These are phyloP conservation scores for Drosophila phalerata DNA, from an alignment of 2,888 invertebrate genomes.

Conservation along the genomic window DNA sequence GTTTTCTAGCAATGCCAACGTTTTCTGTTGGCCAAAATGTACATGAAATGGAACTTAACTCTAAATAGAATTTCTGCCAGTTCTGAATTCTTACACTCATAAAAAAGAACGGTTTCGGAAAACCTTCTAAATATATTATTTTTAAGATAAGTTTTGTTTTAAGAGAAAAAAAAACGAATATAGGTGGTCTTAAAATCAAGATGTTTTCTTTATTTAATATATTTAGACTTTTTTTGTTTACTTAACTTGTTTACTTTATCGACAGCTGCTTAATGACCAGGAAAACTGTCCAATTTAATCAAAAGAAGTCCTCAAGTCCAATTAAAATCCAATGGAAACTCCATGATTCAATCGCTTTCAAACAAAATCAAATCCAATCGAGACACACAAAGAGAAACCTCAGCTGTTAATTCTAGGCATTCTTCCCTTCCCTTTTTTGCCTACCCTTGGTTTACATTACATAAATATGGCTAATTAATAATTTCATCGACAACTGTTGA, in stretches of 20 bases:
- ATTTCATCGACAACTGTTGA: conserved; percentile 61
- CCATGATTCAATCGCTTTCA: background rate
- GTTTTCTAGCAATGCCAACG: conserved; percentile 15
- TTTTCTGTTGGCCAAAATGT: background rate
- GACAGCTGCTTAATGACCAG: conserved; percentile 1
- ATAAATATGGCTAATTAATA: conserved; percentile 65
- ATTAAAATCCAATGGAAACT: conserved; percentile 22
- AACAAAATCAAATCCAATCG: conserved; percentile 40
- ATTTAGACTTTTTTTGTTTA: background rate
- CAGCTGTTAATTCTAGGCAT: conserved; percentile 1
- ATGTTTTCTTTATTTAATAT: too few relatives aligned
- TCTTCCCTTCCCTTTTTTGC: background rate
- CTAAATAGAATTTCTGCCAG: background rate
- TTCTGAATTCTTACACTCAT: background rate
- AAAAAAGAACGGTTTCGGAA: background rate
- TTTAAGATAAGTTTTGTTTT: too few relatives aligned
- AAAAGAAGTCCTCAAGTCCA: conserved; percentile 7
- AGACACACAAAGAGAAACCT: conserved; percentile 13
- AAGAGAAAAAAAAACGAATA: too few relatives aligned
- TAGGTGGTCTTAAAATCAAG: too few relatives aligned
- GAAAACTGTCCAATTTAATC: background rate
- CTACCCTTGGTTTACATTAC: conserved; percentile 21
- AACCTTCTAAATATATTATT: too few relatives aligned
- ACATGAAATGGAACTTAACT: conserved; percentile 20
- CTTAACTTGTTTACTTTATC: background rate